These are phyloP conservation scores for Micronycteris hirsuta DNA, from an alignment of 2,113 vertebrate species.

Conservation along the genomic window DNA sequence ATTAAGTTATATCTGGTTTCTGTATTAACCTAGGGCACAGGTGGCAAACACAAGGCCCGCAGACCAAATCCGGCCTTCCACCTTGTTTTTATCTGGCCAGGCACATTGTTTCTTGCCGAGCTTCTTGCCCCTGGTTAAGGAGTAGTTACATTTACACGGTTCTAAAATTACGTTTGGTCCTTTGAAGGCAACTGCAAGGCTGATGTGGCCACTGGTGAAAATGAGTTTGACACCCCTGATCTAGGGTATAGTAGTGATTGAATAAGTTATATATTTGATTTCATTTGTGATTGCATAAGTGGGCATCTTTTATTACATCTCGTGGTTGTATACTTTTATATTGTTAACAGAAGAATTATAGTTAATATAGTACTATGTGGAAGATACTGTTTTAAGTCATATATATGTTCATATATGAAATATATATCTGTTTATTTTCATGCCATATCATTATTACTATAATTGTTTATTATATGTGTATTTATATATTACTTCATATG, in stretches of 20 bases:
- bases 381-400: not conserved
- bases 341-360: not conserved
- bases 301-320: not conserved
- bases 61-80: no score
- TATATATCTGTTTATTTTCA: not conserved
- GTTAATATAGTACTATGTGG: not conserved
- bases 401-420: not conserved
- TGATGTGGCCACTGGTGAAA: no score
- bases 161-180: no score
- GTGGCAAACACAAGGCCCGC: no score
- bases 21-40: not conserved
- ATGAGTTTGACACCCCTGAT: not conserved
- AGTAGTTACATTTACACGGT: no score
- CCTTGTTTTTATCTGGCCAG: no score
- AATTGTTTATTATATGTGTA: not conserved
- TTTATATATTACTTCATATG: not conserved
- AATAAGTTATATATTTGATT: not conserved
- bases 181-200: no score
- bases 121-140: no score
- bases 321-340: not conserved
- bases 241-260: not conserved
- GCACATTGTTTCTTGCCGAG: no score
- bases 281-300: not conserved
- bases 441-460: not conserved
- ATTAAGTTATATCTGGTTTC: not conserved